Percentiles rank a stretch among this genome's conserved stretches.
Conservation (phyloP, 2,888 invertebrate species). For the Hofmannophila pseudospretella region DNA sequence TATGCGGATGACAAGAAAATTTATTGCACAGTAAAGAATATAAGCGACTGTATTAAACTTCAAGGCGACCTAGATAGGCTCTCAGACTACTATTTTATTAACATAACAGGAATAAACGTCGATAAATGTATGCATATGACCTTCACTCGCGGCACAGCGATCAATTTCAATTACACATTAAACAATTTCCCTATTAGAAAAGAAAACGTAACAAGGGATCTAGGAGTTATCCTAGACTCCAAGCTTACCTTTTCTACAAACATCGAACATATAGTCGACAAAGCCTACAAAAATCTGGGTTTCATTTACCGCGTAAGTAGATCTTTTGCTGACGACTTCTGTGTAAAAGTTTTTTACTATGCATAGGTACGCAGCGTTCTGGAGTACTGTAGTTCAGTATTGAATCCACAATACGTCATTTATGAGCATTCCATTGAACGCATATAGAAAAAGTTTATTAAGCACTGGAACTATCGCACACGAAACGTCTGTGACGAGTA, state of each 20-base stretch:
- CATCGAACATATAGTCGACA: not conserved
- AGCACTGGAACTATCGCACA: not conserved
- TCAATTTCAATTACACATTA: not conserved
- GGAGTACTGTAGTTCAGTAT: conserved; percentile 1
- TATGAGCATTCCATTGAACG: conserved; percentile 1
- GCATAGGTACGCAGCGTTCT: conserved; percentile 4
- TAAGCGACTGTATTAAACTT: too few relatives aligned
- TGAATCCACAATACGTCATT: not conserved
- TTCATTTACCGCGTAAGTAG: conserved; percentile 1
- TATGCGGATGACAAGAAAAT: too few relatives aligned
- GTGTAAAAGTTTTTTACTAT: conserved; percentile 1
- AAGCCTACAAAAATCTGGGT: conserved; percentile 2
- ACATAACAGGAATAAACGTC: not conserved
- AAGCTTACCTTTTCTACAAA: not conserved
- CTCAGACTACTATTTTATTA: conserved; percentile 1
- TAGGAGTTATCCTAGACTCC: conserved; percentile 1
- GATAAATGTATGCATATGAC: conserved; percentile 3
- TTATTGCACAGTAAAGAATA: too few relatives aligned
- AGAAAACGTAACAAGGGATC: not conserved
- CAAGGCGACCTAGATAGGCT: conserved; percentile 1
- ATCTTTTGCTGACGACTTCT: not conserved
- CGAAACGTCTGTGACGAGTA: not conserved
- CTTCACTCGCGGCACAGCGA: not conserved
- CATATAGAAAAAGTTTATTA: conserved; percentile 1
- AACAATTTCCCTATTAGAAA: not conserved